Percentiles rank a stretch among this genome's conserved stretches.
Evolutionary conservation across 2,797 vertebrate genomes (phyloP).

Genomic region (Ctenopoma kingsleyae): DNA sequence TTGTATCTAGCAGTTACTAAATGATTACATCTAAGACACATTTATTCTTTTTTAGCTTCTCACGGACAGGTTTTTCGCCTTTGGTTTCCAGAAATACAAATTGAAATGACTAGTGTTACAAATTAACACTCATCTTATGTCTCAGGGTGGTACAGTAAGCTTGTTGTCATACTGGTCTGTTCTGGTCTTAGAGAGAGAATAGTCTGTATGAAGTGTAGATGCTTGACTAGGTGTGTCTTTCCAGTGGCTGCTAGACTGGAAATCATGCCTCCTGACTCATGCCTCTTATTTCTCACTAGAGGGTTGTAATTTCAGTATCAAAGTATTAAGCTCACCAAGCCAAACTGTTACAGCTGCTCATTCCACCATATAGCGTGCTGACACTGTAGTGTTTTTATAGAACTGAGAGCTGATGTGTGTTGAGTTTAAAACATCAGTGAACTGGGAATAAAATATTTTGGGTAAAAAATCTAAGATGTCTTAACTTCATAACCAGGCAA

Average conservation of each 20-base stretch:
- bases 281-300: constrained; percentile 44
- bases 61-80: not conserved
- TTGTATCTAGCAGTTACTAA: not conserved
- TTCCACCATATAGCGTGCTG: not conserved
- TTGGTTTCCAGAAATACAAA: not conserved
- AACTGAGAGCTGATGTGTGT: not conserved
- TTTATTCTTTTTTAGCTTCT: not conserved
- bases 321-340: constrained; percentile 24
- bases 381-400: constrained; percentile 9
- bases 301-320: constrained; percentile 43
- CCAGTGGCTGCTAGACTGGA: constrained; percentile 43
- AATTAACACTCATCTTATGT: not conserved
- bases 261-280: constrained; percentile 57
- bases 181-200: constrained; percentile 33
- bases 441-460: not conserved
- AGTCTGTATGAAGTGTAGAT: constrained; percentile 32
- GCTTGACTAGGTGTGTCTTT: constrained; percentile 42
- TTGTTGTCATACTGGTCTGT: constrained; percentile 1
- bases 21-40: not conserved
- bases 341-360: constrained; percentile 10
- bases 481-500: not conserved
- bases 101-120: not conserved
- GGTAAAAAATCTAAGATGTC: too few relatives aligned
- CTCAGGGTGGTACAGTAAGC: not conserved
- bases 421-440: constrained; percentile 1